Conservation (phyloP, 2,797 vertebrate genomes). For the Lycodopsis pacificus region DNA sequence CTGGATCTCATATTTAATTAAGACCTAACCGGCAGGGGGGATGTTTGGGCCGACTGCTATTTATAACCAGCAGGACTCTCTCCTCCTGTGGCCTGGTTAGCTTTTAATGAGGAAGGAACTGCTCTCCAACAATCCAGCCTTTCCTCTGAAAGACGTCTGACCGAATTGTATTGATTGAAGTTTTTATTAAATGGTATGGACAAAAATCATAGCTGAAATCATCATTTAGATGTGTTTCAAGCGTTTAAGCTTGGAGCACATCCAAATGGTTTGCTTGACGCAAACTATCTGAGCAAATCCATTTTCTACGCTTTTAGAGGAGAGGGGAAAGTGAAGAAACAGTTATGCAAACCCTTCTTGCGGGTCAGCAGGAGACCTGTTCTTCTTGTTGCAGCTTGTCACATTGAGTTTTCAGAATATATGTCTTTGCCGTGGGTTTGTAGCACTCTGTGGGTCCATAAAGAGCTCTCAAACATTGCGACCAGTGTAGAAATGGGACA, state of each 20-base stretch:
- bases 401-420: conserved; percentile 9
- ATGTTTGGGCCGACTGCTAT: conserved; percentile 62
- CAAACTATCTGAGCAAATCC: background rate
- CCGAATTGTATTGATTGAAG: background rate
- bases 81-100: conserved; percentile 29
- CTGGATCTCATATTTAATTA: conserved; percentile 78
- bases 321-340: background rate
- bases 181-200: background rate
- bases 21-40: conserved; percentile 56
- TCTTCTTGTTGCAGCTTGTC: conserved; percentile 12
- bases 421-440: conserved; percentile 6
- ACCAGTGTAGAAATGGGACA: background rate
- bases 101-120: conserved; percentile 18
- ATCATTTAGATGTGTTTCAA: background rate
- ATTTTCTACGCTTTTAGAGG: background rate
- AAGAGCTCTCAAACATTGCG: background rate
- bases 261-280: background rate
- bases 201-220: background rate
- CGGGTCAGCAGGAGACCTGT: conserved; percentile 16
- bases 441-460: background rate
- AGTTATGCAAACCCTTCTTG: conserved; percentile 5
- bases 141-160: background rate
- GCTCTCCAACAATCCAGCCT: conserved; percentile 5
- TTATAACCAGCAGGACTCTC: conserved; percentile 53
- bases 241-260: background rate